Evolutionary conservation across 1,140 invertebrate genomes (phyloP), one percentile per base, ranked within the genome.

Genomic region (Pseudomyrmex concolor): DNA sequence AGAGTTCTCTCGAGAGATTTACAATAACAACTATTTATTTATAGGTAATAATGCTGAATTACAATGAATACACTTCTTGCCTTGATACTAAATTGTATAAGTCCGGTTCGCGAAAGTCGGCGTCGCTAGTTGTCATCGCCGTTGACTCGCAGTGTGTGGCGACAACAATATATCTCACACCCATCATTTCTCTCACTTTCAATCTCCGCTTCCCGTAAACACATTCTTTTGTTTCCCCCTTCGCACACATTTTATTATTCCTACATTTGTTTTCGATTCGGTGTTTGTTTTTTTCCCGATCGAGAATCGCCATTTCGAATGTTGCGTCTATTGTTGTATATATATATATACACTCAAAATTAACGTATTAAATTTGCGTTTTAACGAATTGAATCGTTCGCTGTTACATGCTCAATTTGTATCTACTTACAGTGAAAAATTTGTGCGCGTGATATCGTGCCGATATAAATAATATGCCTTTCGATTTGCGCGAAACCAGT

Each of bases 1-100:
- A 25, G 25, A 25, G 25, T 34, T 57, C 17, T 25, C 25, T 25
- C 25, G 25, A 34, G 5, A 34, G 1, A 48, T 22, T 89, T 94
- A 94, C 93, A 94, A 94, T 94, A 94, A 94, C 93, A 94, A 94
- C 93, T 94, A 94, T 94, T 94, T 94, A 94, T 94, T 94, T 91
- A 94, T 94, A 94, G 90, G 91, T 94, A 94, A 92, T 94, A 94
- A 94, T 94, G 93, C 92, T 94, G 93, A 94, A 94, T 94, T 94
- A 94, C 93, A 94, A 89, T 94, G 93, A 94, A 93, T 94, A 94
- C 92, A 94, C 90, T 94, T 94, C 90, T 92, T 91, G 91, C 93
- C 91, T 93, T 92, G 89, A 94, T 94, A 93, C 92, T 93, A 93
- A 90, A 92, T 91, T 92, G 90, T 91, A 92, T 91, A 91, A 90